A percentile compares a stretch with the other conserved stretches of the same genome.
Conservation (phyloP, 2,113 vertebrate genomes). For the Rana temporaria region DNA sequence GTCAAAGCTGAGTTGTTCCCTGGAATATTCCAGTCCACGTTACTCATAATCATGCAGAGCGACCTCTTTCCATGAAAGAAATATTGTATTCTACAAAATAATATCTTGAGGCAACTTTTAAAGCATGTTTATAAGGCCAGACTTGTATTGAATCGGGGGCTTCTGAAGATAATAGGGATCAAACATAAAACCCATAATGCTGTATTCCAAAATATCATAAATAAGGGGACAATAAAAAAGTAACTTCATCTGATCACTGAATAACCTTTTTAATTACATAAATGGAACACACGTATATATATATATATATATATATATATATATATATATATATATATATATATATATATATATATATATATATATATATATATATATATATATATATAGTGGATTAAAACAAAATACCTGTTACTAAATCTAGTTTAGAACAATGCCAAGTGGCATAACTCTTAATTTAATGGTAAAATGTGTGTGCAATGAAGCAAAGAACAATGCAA, state of each 20-base stretch:
- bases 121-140: conserved; percentile 72
- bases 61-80: conserved; percentile 50
- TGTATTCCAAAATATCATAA: neutral
- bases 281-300: no score
- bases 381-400: no score
- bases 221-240: neutral
- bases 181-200: conserved; percentile 9
- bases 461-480: no score
- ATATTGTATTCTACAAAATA: conserved; percentile 53
- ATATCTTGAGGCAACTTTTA: conserved; percentile 51
- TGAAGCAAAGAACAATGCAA: no score
- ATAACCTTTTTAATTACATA: neutral
- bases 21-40: conserved; percentile 23
- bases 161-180: neutral
- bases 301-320: no score
- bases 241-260: neutral
- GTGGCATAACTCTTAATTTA: no score
- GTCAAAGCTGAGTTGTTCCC: conserved; percentile 28
- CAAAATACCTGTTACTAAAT: no score
- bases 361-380: no score
- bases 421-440: no score
- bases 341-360: no score
- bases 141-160: conserved; percentile 57
- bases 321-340: no score
- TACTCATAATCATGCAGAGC: conserved; percentile 17